These are phyloP conservation scores for Nesogale talazaci DNA, from an alignment of 2,113 vertebrate genomes.

Conservation along the genomic window DNA sequence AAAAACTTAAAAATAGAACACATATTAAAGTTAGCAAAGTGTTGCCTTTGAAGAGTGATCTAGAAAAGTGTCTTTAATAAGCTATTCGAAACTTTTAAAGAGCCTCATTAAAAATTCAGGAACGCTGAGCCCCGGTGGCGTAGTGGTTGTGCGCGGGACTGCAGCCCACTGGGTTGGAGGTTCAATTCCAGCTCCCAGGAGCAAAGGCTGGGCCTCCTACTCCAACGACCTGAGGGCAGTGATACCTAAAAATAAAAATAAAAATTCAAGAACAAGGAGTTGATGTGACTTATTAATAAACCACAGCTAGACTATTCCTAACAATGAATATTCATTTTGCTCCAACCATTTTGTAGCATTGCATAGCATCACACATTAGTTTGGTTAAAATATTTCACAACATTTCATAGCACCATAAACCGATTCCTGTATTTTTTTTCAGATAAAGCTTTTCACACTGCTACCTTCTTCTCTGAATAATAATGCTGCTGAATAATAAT, in stretches of 20 bases:
- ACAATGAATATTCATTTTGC: neutral
- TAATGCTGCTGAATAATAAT: constrained; percentile 9
- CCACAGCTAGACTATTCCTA: neutral
- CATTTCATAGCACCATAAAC: neutral
- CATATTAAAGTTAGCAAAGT: neutral
- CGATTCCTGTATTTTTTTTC: neutral
- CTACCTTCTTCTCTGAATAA: neutral
- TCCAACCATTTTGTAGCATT: neutral
- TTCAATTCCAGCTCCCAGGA: no score
- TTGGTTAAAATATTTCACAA: neutral
- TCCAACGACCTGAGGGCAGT: no score
- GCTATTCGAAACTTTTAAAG: neutral
- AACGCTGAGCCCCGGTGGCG: no score
- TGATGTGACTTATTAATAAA: neutral
- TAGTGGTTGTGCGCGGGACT: no score
- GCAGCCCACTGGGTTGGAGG: no score
- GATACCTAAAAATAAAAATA: no score
- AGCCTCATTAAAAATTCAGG: no score
- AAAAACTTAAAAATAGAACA: neutral
- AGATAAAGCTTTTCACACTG: neutral
- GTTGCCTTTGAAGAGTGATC: neutral
- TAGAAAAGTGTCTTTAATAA: neutral
- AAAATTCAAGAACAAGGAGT: neutral
- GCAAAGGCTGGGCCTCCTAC: no score
- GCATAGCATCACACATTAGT: neutral